Base-by-base conservation (phyloP, 2,113 vertebrate genomes). In the Lethenteron reissneri region DNA sequence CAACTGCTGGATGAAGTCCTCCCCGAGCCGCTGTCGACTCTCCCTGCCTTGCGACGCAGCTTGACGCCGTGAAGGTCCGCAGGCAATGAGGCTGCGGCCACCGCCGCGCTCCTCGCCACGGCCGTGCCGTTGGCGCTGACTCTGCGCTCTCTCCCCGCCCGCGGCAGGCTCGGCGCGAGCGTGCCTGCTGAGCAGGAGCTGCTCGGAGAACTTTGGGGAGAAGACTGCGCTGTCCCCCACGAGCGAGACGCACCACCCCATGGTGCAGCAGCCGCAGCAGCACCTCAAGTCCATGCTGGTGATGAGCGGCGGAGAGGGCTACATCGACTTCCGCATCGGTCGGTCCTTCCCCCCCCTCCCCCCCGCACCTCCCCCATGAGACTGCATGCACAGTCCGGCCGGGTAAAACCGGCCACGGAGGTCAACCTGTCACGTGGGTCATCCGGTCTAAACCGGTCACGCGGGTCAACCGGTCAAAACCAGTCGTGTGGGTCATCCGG, bases 281-380 rank as follows among this genome's bases (percentile, higher is more conserved):
- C n/a, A 68, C 64, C 78, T 99, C 75, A 87, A 88, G 69, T 92
- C 92, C 0, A 92, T 95, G 17, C 77, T 99, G 78, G 92, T 99
- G 78, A 81, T 99, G 76, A 99, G 94, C 0, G 94, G 94, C 2
- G 94, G 94, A 56, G 94, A 97, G 74, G 94, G 94, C 9, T 97
- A 97, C 81, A 99, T 99, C 0, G 92, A 99, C 79, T 99, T 99
- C 82, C 88, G 94, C 70, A 99, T 99, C 0, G 94, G 94, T 96
- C 75, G 87, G 88, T 21, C 3, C 9, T 1, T 12, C 19, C 8
- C 5, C 8, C 1, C 13, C 17, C 19, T 72, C 71, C 2, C 17
- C 17, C 3, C 13, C 72, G 69, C 25, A 57, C 13, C 9, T 41
- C 41, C 41, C 41, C 41, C 41, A 41, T 41, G 41, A 41, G 41